Evolutionary conservation across 2,113 vertebrate species (phyloP), one percentile per base, ranked within the genome.

Genomic region (Nycticryphes semicollaris): DNA sequence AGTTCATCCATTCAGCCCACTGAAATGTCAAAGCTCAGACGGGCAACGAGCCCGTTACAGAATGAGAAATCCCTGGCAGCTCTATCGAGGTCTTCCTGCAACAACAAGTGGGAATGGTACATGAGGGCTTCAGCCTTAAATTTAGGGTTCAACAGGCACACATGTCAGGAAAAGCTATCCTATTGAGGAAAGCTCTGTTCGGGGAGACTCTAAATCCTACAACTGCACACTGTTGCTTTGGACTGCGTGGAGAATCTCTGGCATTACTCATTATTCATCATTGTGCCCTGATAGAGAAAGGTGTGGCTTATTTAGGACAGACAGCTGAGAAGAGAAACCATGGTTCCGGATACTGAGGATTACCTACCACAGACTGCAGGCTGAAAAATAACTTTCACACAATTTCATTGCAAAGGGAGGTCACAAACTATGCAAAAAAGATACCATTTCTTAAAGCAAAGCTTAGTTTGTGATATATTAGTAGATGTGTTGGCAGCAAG

Each of bases 21-120:
- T 80, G 63, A 96, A 97, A 97, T 97, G 93, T 95, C 96, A 97
- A 87, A 85, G 94, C 93, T 96, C 84, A 66, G 91, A 86, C 4
- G 59, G 56, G 88, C 76, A 90, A 94, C 1, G 5, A 94, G 56
- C 59, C 67, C 23, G 4, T 62, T 67, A 63, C 47, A 94, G 75
- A 82, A 78, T 17, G 24, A 78, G 78, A 77, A 93, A 73, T 94
- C 56, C 75, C 70, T 85, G 84, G 87, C 66, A 96, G 72, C 80
- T 57, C 81, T 47, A 8, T 23, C 39, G 19, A 17, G 1, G 24
- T 4, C 1, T 89, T 70, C 80, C 64, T 7, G 23, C 48, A 67
- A 33, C 18, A 73, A 57, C 22, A 76, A 80, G 47, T 20, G 43
- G 73, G 84, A n/a, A 33, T 57, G 60, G 41, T 37, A 66, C 27